These are phyloP conservation scores for Caenorhabditis latens DNA, from an alignment of 1,140 invertebrate genomes.

Conservation along the genomic window DNA sequence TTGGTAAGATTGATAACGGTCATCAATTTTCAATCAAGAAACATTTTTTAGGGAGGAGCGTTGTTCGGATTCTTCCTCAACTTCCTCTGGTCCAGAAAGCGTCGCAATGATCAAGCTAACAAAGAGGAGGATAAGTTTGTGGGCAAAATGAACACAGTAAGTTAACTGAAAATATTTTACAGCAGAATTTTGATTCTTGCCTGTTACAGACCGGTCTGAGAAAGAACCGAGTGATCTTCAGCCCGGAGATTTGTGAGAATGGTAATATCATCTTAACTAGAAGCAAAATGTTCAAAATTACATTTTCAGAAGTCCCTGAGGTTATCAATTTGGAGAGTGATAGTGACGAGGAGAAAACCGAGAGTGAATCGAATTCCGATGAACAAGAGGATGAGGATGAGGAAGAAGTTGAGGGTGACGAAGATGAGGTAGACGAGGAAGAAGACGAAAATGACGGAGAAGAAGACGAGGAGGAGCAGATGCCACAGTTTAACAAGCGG, in stretches of 20 bases:
- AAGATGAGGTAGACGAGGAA: neutral
- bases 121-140: neutral
- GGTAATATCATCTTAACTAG: neutral
- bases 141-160: conserved; percentile 44
- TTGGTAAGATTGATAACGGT: neutral
- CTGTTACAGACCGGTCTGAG: neutral
- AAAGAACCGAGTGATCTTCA: conserved; percentile 37
- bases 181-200: no score
- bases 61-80: neutral
- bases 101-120: neutral
- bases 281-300: neutral
- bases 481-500: conserved; percentile 29
- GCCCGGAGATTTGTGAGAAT: conserved; percentile 52
- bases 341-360: neutral
- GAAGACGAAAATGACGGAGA: conserved; percentile 32
- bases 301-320: neutral
- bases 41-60: neutral
- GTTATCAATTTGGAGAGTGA: neutral
- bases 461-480: conserved; percentile 57
- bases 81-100: neutral
- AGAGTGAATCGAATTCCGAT: conserved; percentile 11
- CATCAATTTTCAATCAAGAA: neutral
- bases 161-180: no score
- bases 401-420: no score
- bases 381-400: neutral